phyloP scores from a whole-genome alignment of 2,888 invertebrate genomes.

The Troilus luridus region DNA sequence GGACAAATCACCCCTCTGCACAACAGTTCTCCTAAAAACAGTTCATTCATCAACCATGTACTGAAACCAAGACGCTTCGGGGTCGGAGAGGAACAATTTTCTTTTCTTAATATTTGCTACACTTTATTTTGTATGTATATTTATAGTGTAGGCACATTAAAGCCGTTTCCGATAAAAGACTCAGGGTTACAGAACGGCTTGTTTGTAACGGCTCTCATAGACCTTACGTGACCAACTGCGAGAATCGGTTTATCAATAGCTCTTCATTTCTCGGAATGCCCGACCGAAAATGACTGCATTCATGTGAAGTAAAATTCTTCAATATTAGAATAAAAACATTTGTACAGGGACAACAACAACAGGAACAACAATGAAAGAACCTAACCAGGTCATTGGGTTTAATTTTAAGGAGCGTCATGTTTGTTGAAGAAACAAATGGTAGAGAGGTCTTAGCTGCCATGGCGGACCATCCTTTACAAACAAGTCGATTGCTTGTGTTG shows the following conservation, averaged over 20 bases:
- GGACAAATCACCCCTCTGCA: too few species aligned
- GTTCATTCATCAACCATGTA: too few species aligned
- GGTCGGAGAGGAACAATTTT: too few species aligned
- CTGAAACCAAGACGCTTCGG: too few species aligned
- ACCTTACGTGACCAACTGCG: not conserved
- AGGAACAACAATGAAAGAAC: slow-evolving; percentile 37
- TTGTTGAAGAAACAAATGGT: slow-evolving; percentile 46
- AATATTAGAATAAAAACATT: slow-evolving; percentile 42
- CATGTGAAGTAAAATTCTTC: slow-evolving; percentile 38
- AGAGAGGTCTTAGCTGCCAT: slow-evolving; percentile 10
- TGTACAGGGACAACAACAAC: slow-evolving; percentile 47
- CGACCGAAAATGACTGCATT: slow-evolving; percentile 1
- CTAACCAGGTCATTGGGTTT: slow-evolving; percentile 52
- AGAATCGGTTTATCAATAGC: not conserved
- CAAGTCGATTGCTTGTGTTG: not conserved
- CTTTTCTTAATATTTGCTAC: too few species aligned
- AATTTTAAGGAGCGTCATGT: slow-evolving; percentile 40
- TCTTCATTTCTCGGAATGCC: not conserved
- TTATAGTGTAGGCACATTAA: too few species aligned
- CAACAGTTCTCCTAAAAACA: too few species aligned
- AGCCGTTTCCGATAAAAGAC: too few species aligned
- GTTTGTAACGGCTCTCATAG: too few species aligned
- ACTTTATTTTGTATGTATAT: too few species aligned
- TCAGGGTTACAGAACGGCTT: too few species aligned
- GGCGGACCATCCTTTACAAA: slow-evolving; percentile 50